phyloP scores from a whole-genome alignment of 2,888 invertebrate species.

The Nebria salina region DNA sequence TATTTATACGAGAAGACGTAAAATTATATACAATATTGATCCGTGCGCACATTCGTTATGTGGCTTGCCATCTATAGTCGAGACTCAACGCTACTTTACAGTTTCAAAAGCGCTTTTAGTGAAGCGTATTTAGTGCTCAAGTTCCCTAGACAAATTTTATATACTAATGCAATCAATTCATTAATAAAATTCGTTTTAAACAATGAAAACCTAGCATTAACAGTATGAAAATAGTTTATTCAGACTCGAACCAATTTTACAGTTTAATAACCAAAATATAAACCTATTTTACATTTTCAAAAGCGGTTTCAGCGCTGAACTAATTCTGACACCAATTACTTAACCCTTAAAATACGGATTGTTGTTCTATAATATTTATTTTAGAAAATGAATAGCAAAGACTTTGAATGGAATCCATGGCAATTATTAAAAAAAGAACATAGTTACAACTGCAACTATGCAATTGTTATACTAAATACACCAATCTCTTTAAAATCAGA shows the following conservation, averaged over 20 bases:
- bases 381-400: conserved; percentile 26
- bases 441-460: conserved; percentile 62
- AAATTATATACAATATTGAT: not conserved
- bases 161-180: no score
- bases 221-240: no score
- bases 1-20: no score
- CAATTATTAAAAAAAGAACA: conserved; percentile 38
- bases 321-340: not conserved
- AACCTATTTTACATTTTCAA: not conserved
- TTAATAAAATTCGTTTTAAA: no score
- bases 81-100: not conserved
- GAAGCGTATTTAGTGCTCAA: not conserved
- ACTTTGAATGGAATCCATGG: conserved; percentile 53
- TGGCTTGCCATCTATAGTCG: not conserved
- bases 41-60: not conserved
- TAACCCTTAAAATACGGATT: not conserved
- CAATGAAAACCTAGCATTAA: no score
- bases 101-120: not conserved
- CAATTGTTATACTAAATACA: conserved; percentile 74
- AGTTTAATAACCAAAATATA: not conserved
- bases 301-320: not conserved
- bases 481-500: conserved; percentile 66
- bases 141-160: no score
- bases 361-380: conserved; percentile 5
- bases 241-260: not conserved